Evolutionary conservation across 2,113 vertebrate genomes (phyloP), one percentile per base, ranked within the genome.

Genomic region (Psittacula cyanocephala): DNA sequence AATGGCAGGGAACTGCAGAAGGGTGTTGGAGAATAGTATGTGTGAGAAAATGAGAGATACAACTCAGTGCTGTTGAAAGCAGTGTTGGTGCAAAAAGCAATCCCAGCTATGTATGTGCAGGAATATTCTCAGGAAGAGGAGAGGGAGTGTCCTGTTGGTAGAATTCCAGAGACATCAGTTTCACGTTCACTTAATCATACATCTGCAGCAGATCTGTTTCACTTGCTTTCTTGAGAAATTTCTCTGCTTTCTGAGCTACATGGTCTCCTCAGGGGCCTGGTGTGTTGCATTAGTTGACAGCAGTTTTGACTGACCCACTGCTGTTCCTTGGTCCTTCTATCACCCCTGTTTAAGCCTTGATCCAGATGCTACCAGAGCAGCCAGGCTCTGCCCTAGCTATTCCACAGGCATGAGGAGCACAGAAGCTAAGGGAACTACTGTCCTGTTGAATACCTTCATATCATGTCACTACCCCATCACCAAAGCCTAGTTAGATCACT

Each of bases 401-500:
- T 83, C 72, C 37, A 88, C 47, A 37, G 64, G 17, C 43, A 27
- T n/a, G 53, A 55, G 46, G 25, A 74, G 70, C 76, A 64, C 60
- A 82, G 63, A 72, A 63, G 89, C 4, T 1, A 57, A 9, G 5
- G 9, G 59, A 83, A 27, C 22, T 35, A 49, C 75, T 4, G 70
- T 80, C 64, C 8, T 0, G 7, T 68, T 65, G 83, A 83, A 74
- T 65, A 81, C 49, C 94, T 96, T 95, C 93, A 46, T 81, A 96
- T 92, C 95, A 91, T 78, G 37, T 92, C 77, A 64, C 27, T 50
- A 75, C 50, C 68, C 74, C 17, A 62, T 76, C 78, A 85, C 71
- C 53, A 91, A 92, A 39, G 81, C 93, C 93, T 97, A 83, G 86
- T 93, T 95, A 93, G 93, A 29, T 47, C 67, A 53, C 89, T 96